These are phyloP conservation scores for Hyperopisus bebe DNA, from an alignment of 2,113 vertebrate species.

Conservation along the genomic window DNA sequence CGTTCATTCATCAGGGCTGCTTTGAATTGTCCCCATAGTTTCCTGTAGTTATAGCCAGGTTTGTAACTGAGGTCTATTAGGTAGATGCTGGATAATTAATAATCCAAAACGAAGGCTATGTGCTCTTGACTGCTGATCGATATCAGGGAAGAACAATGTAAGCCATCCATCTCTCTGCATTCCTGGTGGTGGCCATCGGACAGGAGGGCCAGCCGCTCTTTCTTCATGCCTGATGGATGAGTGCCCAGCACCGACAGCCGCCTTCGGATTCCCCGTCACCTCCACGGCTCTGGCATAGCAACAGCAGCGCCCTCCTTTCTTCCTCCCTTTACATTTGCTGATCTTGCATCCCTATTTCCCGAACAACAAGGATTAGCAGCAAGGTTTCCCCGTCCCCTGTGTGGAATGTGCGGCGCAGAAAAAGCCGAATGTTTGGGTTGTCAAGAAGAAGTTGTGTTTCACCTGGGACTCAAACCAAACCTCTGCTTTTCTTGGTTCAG, in stretches of 20 bases:
- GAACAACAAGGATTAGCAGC: not conserved
- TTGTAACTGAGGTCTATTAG: slow-evolving; percentile 20
- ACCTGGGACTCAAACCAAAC: slow-evolving; percentile 15
- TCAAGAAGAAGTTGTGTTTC: not conserved
- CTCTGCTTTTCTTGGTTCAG: not conserved
- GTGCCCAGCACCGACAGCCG: slow-evolving; percentile 24
- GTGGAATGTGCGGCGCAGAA: not conserved
- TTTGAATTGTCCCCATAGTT: slow-evolving; percentile 30
- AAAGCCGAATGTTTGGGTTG: not conserved
- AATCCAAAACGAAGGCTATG: slow-evolving; percentile 14
- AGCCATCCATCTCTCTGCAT: slow-evolving; percentile 30
- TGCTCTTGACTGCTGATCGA: slow-evolving; percentile 26
- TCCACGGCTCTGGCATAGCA: slow-evolving; percentile 36
- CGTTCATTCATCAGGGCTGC: slow-evolving; percentile 29
- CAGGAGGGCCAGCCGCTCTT: slow-evolving; percentile 17
- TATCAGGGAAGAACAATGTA: slow-evolving; percentile 31
- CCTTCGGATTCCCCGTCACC: slow-evolving; percentile 35
- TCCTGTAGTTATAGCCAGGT: slow-evolving; percentile 20
- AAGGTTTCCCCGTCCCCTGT: not conserved
- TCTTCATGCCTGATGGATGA: slow-evolving; percentile 38
- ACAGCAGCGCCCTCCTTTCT: slow-evolving; percentile 18
- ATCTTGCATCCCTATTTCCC: not conserved
- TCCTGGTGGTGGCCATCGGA: slow-evolving; percentile 30
- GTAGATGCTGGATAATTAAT: slow-evolving; percentile 24
- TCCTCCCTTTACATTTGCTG: not conserved